These are phyloP conservation scores for Lasaia peninsularis DNA, from an alignment of 1,140 invertebrate species.

Conservation along the genomic window DNA sequence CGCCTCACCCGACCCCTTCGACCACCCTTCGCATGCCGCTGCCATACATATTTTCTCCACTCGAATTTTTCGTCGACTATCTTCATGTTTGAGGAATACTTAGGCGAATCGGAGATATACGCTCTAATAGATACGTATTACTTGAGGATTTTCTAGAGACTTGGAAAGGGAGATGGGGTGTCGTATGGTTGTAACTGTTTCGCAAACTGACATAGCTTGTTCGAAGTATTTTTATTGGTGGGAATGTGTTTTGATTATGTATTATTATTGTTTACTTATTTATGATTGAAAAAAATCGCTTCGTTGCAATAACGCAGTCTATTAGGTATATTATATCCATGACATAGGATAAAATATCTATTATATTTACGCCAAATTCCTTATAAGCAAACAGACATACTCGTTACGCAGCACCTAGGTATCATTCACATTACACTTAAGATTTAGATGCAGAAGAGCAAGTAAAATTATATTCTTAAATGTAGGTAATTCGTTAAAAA, in stretches of 20 bases:
- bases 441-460: no score
- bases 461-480: no score
- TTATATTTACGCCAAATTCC: no score
- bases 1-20: constrained; percentile 35
- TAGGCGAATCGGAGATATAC: constrained; percentile 69
- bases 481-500: no score
- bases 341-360: no score
- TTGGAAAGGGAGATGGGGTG: constrained; percentile 38
- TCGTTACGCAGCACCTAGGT: no score
- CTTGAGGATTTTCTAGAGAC: constrained; percentile 50
- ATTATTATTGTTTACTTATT: no score
- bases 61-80: constrained; percentile 74
- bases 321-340: no score
- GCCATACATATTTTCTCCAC: constrained; percentile 74
- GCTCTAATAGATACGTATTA: constrained; percentile 72
- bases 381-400: no score
- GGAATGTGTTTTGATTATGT: constrained; percentile 1
- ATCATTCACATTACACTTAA: no score
- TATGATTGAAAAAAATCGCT: no score
- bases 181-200: constrained; percentile 35
- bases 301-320: no score
- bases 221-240: constrained; percentile 16
- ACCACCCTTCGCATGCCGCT: constrained; percentile 62
- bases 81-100: constrained; percentile 74
- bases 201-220: constrained; percentile 18